These are phyloP conservation scores for Natator depressus DNA, from an alignment of 2,113 vertebrate species.

Conservation along the genomic window DNA sequence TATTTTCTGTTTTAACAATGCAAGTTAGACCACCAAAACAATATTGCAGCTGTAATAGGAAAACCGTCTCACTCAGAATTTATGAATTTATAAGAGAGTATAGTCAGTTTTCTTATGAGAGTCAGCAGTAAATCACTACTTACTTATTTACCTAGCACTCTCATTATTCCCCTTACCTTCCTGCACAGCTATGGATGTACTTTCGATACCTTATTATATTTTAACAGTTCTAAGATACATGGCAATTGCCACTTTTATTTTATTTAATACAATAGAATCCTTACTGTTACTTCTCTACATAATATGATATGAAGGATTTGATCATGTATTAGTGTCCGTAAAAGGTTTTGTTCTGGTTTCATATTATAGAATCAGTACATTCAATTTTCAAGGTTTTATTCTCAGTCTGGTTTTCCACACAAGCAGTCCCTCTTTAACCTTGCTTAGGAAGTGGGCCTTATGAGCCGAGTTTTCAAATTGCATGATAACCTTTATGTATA, in stretches of 20 bases:
- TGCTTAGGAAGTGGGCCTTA: background rate
- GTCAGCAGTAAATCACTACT: constrained; percentile 51
- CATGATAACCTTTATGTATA: background rate
- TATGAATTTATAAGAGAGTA: constrained; percentile 61
- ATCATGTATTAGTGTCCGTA: background rate
- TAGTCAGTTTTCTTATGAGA: constrained; percentile 19
- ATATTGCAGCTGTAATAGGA: constrained; percentile 50
- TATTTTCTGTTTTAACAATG: constrained; percentile 40
- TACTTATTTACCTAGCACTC: background rate
- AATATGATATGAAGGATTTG: background rate
- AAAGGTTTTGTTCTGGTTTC: background rate
- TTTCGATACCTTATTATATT: background rate
- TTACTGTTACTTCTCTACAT: background rate
- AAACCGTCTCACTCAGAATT: constrained; percentile 47
- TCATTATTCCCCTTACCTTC: background rate
- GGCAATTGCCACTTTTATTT: background rate
- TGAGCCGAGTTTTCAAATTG: constrained; percentile 4
- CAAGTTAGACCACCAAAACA: constrained; percentile 48
- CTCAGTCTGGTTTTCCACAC: background rate
- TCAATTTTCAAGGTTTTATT: background rate
- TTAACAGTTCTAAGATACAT: background rate
- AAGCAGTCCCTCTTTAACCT: constrained; percentile 23
- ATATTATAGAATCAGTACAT: background rate
- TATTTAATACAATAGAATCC: background rate
- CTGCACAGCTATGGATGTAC: background rate